A percentile compares a stretch with the other conserved stretches of the same genome.
phyloP scores from a whole-genome alignment of 2,888 invertebrate genomes.

The Metalampra italica region DNA sequence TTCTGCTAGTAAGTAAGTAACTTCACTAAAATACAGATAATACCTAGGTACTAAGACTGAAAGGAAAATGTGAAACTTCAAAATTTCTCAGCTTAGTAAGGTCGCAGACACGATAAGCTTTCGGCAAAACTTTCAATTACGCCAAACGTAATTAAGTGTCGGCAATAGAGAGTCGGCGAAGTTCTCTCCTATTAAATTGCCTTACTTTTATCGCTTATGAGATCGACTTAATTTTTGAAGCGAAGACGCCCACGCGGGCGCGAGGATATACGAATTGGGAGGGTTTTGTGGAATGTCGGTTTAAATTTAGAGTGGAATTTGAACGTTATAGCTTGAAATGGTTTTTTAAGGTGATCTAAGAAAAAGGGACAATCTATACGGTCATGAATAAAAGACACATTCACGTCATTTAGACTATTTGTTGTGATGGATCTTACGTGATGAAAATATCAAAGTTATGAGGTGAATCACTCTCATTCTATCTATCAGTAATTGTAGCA shows the following conservation, averaged over 20 bases:
- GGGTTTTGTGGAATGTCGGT: conserved; percentile 17
- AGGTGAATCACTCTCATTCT: too few species aligned
- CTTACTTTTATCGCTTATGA: conserved; percentile 54
- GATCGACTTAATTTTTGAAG: conserved; percentile 57
- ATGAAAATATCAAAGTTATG: too few species aligned
- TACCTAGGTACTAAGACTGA: too few species aligned
- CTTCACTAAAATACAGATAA: too few species aligned
- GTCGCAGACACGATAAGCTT: conserved; percentile 10
- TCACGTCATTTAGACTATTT: too few species aligned
- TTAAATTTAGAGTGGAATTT: conserved; percentile 32
- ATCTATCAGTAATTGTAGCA: too few species aligned
- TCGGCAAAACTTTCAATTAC: conserved; percentile 60
- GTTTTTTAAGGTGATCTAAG: neutral
- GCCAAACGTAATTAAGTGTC: conserved; percentile 62
- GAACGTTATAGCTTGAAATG: conserved; percentile 13
- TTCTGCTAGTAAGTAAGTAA: too few species aligned
- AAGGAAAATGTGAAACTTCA: conserved; percentile 1
- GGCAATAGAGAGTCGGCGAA: conserved; percentile 43
- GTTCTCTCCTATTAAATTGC: conserved; percentile 61
- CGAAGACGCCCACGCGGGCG: conserved; percentile 20
- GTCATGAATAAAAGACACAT: neutral
- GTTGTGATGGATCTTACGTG: too few species aligned
- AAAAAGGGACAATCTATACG: neutral
- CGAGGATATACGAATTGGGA: conserved; percentile 13
- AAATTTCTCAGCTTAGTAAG: conserved; percentile 10